Conservation (phyloP, 2,888 invertebrate genomes). For the Tipula helvola region DNA sequence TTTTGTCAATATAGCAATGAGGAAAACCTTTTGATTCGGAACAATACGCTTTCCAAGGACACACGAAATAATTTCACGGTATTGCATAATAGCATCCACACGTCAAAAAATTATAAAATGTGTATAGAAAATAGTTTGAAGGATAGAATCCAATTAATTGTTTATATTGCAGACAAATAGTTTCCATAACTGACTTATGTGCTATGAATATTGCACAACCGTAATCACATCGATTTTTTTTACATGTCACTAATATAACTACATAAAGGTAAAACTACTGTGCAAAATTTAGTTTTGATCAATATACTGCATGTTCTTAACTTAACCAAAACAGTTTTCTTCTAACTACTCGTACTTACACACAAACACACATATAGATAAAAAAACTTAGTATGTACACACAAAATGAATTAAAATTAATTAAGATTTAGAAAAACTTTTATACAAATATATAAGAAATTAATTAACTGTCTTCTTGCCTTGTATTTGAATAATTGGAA, state of each 20-base stretch:
- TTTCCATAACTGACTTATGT: neutral
- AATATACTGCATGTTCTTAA: neutral
- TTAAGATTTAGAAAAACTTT: neutral
- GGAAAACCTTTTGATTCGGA: neutral
- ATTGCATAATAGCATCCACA: neutral
- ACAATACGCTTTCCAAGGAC: neutral
- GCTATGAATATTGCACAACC: neutral
- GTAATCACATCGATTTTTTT: neutral
- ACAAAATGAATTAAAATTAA: neutral
- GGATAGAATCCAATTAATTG: neutral
- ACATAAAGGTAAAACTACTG: neutral
- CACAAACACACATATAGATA: neutral
- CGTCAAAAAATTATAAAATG: neutral
- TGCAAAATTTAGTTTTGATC: neutral
- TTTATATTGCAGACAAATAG: neutral
- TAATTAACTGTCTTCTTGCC: constrained; percentile 5
- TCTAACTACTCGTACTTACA: neutral
- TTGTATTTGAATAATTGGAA: neutral
- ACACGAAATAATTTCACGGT: neutral
- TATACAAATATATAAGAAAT: neutral
- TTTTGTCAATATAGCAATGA: neutral
- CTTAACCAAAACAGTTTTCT: neutral
- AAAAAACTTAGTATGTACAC: neutral
- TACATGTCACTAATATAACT: neutral
- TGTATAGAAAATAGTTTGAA: neutral